Conservation (phyloP, 2,888 invertebrate genomes). For the Idaea straminata region DNA sequence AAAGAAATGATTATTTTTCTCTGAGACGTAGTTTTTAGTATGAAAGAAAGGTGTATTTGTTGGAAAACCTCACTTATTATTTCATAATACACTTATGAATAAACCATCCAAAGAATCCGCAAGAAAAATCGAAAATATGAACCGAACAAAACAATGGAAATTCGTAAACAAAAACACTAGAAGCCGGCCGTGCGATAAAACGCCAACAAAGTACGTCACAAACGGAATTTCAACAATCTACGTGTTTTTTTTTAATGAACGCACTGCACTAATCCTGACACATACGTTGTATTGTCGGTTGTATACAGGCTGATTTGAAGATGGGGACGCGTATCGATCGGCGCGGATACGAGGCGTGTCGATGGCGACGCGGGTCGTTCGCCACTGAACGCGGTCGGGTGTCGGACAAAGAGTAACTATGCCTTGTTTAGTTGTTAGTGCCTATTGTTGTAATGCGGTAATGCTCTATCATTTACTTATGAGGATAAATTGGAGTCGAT, state of each 20-base stretch:
- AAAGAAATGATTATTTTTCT: too few relatives aligned
- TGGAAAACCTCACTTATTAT: not conserved
- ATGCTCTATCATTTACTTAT: not conserved
- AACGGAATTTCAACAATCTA: not conserved
- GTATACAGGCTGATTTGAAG: not conserved
- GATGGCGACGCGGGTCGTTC: not conserved
- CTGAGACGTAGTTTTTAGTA: too few relatives aligned
- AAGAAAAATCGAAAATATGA: not conserved
- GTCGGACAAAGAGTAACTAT: conserved; percentile 27
- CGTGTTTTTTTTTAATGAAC: not conserved
- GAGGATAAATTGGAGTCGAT: too few relatives aligned
- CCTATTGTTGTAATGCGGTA: not conserved
- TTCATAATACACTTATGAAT: not conserved
- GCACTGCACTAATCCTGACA: not conserved
- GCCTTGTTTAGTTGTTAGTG: too few relatives aligned
- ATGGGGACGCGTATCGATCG: not conserved
- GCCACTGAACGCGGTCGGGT: conserved; percentile 12
- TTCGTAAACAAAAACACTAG: not conserved
- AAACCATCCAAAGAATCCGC: not conserved
- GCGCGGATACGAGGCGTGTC: not conserved
- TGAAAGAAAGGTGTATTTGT: not conserved
- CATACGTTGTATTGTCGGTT: not conserved
- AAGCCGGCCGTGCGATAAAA: not conserved
- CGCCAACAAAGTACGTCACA: not conserved
- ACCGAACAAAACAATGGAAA: not conserved